Evolutionary conservation across 2,888 invertebrate genomes (phyloP), one percentile per base, ranked within the genome.

Genomic region (Sphecodes monilicornis): DNA sequence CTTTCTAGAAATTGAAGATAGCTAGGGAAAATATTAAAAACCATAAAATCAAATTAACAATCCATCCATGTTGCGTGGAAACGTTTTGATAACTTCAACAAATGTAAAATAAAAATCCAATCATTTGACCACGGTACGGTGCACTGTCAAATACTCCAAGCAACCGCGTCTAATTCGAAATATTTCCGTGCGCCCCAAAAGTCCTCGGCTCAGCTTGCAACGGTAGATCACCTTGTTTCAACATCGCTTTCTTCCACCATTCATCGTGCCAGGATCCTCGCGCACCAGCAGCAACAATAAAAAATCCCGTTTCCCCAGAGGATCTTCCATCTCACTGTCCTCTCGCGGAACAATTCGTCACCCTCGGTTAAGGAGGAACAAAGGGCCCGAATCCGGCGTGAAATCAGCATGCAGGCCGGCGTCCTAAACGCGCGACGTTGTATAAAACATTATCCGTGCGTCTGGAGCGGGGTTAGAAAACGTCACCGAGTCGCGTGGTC

Each of bases 321-420:
- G 43, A n/a, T 69, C 36, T 57, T 73, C n/a, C 22, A 43, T 39
- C 29, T 73, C 74, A 36, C 26, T 57, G 86, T 88, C 86, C 10
- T 32, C 77, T 81, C 84, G 74, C 80, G 78, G 79, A 50, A 82
- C 80, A 85, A 85, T 87, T 79, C 81, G 84, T 85, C 86, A 82
- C 76, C 60, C 76, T 60, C 26, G 68, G 71, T 68, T 43, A 54
- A 68, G 82, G 54, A 70, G 74, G 77, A 82, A 76, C 77, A 76
- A 88, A 83, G 76, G 71, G 66, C 46, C 50, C 80, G 84, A 68
- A 43, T 79, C 79, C 80, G 79, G 76, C 70, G 50, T 75, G 82
- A 81, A 87, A 90, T 90, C 90, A 90, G 90, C 85, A 90, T 90
- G 87, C 87, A 83, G 87, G 84, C 81, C 78, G 36, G 78, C 43